Evolutionary conservation across 2,888 invertebrate genomes (phyloP).

Genomic region (Oscheius myriophilus): DNA sequence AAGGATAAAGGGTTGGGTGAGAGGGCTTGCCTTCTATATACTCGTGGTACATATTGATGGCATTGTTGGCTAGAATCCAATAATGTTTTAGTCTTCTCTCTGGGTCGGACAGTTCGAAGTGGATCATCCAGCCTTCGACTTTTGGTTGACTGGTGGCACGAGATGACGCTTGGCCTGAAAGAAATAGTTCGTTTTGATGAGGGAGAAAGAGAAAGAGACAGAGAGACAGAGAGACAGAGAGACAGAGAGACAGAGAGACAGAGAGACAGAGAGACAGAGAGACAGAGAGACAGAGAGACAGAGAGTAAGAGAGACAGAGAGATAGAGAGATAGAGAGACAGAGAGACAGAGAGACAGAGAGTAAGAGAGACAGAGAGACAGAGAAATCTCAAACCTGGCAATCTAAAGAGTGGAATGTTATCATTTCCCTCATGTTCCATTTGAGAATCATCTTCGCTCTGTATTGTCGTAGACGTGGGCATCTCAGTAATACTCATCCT

Average conservation of each 20-base stretch:
- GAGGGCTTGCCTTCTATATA: slow-evolving; percentile 56
- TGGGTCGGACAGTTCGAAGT: slow-evolving; percentile 61
- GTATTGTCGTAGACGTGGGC: slow-evolving; percentile 3
- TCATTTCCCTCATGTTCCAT: slow-evolving; percentile 30
- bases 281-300: neutral
- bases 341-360: too few species aligned
- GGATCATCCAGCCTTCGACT: slow-evolving; percentile 70
- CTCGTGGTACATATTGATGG: slow-evolving; percentile 67
- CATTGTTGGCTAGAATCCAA: slow-evolving; percentile 67
- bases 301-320: too few species aligned
- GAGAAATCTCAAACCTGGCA: slow-evolving; percentile 38
- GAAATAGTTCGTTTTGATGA: too few species aligned
- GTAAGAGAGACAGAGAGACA: too few species aligned
- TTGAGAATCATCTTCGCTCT: slow-evolving; percentile 2
- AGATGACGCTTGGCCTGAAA: slow-evolving; percentile 52
- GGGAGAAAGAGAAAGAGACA: too few species aligned
- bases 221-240: too few species aligned
- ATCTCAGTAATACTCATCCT: slow-evolving; percentile 36
- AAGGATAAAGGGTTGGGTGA: neutral
- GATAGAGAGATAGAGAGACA: too few species aligned
- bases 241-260: too few species aligned
- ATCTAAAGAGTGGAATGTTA: slow-evolving; percentile 49
- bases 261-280: too few species aligned
- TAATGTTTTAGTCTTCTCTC: slow-evolving; percentile 68
- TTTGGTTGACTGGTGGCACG: slow-evolving; percentile 44